A percentile compares a stretch with the other conserved stretches of the same genome.
phyloP scores from a whole-genome alignment of 2,797 vertebrate genomes.

The Taenioides sp. region DNA sequence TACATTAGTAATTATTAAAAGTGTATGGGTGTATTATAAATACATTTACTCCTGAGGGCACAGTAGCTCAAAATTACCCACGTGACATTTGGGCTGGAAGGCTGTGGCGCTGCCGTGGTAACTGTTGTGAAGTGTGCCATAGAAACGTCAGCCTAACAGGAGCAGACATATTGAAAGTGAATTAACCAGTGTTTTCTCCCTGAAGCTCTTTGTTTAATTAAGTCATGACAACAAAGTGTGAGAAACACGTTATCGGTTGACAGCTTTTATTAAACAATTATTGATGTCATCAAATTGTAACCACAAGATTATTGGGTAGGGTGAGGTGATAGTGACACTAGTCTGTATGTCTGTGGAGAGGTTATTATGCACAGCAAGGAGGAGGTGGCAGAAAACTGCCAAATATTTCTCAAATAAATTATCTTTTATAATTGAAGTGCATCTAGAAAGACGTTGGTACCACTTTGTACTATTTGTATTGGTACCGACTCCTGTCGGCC shows the following conservation, averaged over 20 bases:
- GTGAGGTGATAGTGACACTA: neutral
- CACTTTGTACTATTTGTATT: neutral
- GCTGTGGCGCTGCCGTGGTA: neutral
- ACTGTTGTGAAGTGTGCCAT: neutral
- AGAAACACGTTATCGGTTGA: conserved; percentile 8
- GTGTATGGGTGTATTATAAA: conserved; percentile 12
- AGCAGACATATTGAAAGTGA: conserved; percentile 11
- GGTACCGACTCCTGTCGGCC: neutral
- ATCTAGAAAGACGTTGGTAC: neutral
- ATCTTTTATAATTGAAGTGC: neutral
- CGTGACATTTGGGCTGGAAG: neutral
- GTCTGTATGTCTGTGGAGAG: neutral
- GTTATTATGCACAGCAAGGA: neutral
- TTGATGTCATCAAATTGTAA: conserved; percentile 5
- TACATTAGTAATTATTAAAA: conserved; percentile 13
- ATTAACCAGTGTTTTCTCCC: conserved; percentile 12
- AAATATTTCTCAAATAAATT: neutral
- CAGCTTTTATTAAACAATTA: conserved; percentile 16
- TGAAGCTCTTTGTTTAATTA: conserved; percentile 22
- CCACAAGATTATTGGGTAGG: conserved; percentile 5
- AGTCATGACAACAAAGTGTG: conserved; percentile 9
- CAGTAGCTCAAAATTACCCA: conserved; percentile 14
- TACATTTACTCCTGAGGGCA: conserved; percentile 16
- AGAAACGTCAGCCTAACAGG: conserved; percentile 10
- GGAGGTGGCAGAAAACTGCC: neutral